Base-by-base conservation (phyloP, 92 coral and sea anemone species). In the Epizoanthus fatuus region DNA sequence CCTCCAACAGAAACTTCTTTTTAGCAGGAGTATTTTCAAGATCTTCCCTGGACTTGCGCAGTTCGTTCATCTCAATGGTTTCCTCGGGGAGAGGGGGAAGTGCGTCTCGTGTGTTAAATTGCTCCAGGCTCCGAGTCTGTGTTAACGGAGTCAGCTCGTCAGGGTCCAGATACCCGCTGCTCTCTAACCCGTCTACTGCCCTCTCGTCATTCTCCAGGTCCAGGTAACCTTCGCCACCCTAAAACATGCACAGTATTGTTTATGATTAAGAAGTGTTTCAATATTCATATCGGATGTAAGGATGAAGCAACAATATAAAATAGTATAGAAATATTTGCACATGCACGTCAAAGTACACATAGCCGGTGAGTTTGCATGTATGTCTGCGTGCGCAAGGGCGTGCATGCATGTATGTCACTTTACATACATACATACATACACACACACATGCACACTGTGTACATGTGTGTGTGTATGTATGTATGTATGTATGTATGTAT, bases 41-140 rank as follows among this genome's bases (percentile, higher is more conserved):
- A 19, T 63, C 68, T 40, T 77, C 70, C 19, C 63, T 67, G 19
- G 69, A 63, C 25, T 40, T 75, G 9, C 84, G 88, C 29, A 91
- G 76, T 22, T 89, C 86, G 17, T 90, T 86, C 71, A 95, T 47
- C 37, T 95, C 98, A 37, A 92, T 90, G 35, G 83, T 93, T 19
- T 92, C 98, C 8, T 22, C 32, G 51, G 98, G 98, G 88, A 95
- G 82, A 77, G 98, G 95, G 42, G 98, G 98, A 19, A 95, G 89
- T 68, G 93, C 82, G 20, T 60, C 82, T 59, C 44, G 29, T 20
- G 69, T 77, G 40, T 77, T 77, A 19, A 77, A 77, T 10, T 59
- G n/a, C 32, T 77, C 82, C 40, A 60, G 44, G 55, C 82, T 77
- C 20, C 70, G 82, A 11, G 55, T 77, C 49, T 60, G 58, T 38